Conservation (phyloP, 1,140 invertebrate genomes). For the Telenomus remus region DNA sequence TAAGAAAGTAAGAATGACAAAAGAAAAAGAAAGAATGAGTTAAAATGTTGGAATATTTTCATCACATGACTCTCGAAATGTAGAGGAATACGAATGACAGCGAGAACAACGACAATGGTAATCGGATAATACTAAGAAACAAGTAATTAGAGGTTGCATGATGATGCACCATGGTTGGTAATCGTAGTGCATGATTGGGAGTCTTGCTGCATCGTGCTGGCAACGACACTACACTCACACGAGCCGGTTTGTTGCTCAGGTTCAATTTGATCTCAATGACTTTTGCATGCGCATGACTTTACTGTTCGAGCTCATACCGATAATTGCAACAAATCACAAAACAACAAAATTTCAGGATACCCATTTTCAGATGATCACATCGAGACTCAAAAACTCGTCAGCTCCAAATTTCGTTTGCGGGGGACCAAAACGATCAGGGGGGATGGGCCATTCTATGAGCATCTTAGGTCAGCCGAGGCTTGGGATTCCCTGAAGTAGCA, state of each 20-base stretch:
- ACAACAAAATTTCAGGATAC: conserved; percentile 35
- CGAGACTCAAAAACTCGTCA: background rate
- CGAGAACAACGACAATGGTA: conserved; percentile 68
- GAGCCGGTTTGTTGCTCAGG: conserved; percentile 4
- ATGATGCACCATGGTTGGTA: conserved; percentile 40
- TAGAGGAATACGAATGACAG: conserved; percentile 66
- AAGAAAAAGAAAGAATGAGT: conserved; percentile 10
- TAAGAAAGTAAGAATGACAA: conserved; percentile 31
- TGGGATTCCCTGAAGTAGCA: conserved; percentile 21
- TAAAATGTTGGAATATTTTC: conserved; percentile 57
- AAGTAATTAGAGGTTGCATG: conserved; percentile 64
- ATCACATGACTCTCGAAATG: conserved; percentile 63
- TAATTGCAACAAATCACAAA: conserved; percentile 39
- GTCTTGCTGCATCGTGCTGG: conserved; percentile 26
- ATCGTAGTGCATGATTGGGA: conserved; percentile 39
- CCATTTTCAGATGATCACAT: conserved; percentile 3
- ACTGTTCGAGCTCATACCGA: conserved; percentile 9
- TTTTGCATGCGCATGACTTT: conserved; percentile 40
- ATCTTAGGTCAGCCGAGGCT: conserved; percentile 65
- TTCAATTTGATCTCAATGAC: conserved; percentile 5
- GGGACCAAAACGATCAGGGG: conserved; percentile 1
- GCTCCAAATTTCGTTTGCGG: background rate
- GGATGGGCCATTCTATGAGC: conserved; percentile 64
- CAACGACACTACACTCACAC: conserved; percentile 4
- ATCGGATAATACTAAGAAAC: conserved; percentile 62